Base-by-base conservation (phyloP, 2,113 vertebrate genomes). In the Trematocara nigrifrons region DNA sequence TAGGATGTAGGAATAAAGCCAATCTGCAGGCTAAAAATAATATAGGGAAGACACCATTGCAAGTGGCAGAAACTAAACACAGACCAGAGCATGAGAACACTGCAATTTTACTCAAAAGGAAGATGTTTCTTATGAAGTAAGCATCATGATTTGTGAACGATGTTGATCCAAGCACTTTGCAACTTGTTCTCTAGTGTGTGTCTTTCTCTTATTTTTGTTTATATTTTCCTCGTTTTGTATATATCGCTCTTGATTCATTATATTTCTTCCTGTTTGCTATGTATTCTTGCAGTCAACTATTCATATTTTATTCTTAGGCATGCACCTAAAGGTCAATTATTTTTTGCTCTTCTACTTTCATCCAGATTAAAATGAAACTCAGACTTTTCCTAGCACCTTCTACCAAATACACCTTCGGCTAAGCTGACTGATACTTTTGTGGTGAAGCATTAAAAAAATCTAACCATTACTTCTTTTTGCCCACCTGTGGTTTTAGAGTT, bases 111-210 rank as follows among this genome's bases (percentile, higher is more conserved):
- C 84, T 97, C 81, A 97, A 95, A 89, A 97, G 91, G 86, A 97
- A 96, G 93, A 96, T 97, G 96, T 82, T 96, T 47, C 85, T 97
- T 20, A 92, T 91, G 15, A 97, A 94, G 93, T 97, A 94, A 93
- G 0, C 15, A 6, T 51, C 26, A 11, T 3, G 49, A 31, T 0
- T 29, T 49, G 15, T 49, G 69, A 49, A 11, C 4, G 0, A 71
- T 45, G 66, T 29, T 29, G 40, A 26, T 16, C 33, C 33, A 64
- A 5, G 59, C 7, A 71, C 38, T 45, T 71, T 38, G 59, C 33
- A 64, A 64, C 59, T 64, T 64, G 33, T 64, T 38, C 18, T 38
- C 33, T 38, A 64, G 33, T 64, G 16, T 64, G 16, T 64, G 33
- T n/a, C 33, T 64, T 7, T 64, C 59, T 64, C 33, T 20, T 38